A percentile compares a stretch with the other conserved stretches of the same genome.
Evolutionary conservation across 2,797 vertebrate genomes (phyloP).

Genomic region (Lagodon rhomboides): DNA sequence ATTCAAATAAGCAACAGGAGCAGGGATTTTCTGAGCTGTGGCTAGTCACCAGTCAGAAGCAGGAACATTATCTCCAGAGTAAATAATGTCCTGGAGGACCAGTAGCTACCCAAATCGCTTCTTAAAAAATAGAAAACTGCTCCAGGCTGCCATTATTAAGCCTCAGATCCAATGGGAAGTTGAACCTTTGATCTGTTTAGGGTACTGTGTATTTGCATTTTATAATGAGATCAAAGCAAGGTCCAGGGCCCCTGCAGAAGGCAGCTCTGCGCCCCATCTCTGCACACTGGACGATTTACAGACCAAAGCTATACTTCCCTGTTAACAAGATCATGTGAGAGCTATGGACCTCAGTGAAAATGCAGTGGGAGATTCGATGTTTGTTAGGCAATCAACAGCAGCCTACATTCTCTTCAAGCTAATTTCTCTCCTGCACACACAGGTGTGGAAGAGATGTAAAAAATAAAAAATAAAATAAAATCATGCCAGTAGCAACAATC

Average conservation of each 20-base stretch:
- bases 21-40: slow-evolving; percentile 76
- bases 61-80: slow-evolving; percentile 86
- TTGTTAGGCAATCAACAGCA: slow-evolving; percentile 70
- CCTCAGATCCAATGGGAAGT: slow-evolving; percentile 84
- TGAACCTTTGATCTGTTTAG: slow-evolving; percentile 90
- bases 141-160: slow-evolving; percentile 84
- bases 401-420: slow-evolving; percentile 56
- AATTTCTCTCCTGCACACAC: slow-evolving; percentile 68
- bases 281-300: slow-evolving; percentile 67
- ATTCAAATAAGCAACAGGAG: slow-evolving; percentile 85
- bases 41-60: slow-evolving; percentile 82
- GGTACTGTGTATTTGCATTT: slow-evolving; percentile 87
- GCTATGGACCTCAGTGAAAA: slow-evolving; percentile 59
- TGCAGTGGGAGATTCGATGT: slow-evolving; percentile 53
- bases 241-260: slow-evolving; percentile 80
- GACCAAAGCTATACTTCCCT: slow-evolving; percentile 69
- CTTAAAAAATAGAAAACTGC: slow-evolving; percentile 83
- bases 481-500: slow-evolving; percentile 76
- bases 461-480: slow-evolving; percentile 44
- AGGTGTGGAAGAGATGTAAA: slow-evolving; percentile 66
- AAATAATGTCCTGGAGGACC: slow-evolving; percentile 86
- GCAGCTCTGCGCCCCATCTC: slow-evolving; percentile 68
- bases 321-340: slow-evolving; percentile 71
- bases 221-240: slow-evolving; percentile 88
- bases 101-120: slow-evolving; percentile 82